Percentiles rank a stretch among this genome's conserved stretches.
These are phyloP conservation scores for Zingel zingel DNA, from an alignment of 2,113 vertebrate species.

Conservation along the genomic window DNA sequence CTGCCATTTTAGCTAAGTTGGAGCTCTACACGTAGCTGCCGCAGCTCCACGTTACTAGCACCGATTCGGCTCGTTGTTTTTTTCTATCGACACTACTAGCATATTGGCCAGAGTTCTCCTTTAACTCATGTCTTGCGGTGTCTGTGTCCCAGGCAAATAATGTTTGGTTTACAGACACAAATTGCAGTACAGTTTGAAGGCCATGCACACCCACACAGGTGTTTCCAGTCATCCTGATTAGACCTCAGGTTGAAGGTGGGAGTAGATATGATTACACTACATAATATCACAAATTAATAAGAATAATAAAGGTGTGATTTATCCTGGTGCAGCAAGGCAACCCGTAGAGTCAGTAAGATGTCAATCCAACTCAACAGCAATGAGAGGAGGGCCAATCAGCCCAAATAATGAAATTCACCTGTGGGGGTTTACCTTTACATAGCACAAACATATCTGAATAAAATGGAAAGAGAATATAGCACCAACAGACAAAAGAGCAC, in stretches of 20 bases:
- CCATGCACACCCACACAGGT: neutral
- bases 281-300: neutral
- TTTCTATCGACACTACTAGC: too few species aligned
- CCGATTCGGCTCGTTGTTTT: too few species aligned
- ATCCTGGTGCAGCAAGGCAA: neutral
- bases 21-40: too few species aligned
- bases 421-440: neutral
- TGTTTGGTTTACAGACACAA: slow-evolving; percentile 1
- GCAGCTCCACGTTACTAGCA: too few species aligned
- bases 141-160: neutral
- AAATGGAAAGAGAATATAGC: slow-evolving; percentile 15
- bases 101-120: too few species aligned
- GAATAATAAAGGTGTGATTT: neutral
- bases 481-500: slow-evolving; percentile 40
- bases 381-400: neutral
- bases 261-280: too few species aligned
- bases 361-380: neutral
- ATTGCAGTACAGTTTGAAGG: neutral
- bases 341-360: neutral
- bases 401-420: neutral
- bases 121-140: neutral
- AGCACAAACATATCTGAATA: neutral
- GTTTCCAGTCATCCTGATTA: neutral
- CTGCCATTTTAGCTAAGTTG: too few species aligned
- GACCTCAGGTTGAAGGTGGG: neutral